Percentiles rank a stretch among this genome's conserved stretches.
Evolutionary conservation across 1,140 invertebrate genomes (phyloP).

Genomic region (Lepidostoma basale): DNA sequence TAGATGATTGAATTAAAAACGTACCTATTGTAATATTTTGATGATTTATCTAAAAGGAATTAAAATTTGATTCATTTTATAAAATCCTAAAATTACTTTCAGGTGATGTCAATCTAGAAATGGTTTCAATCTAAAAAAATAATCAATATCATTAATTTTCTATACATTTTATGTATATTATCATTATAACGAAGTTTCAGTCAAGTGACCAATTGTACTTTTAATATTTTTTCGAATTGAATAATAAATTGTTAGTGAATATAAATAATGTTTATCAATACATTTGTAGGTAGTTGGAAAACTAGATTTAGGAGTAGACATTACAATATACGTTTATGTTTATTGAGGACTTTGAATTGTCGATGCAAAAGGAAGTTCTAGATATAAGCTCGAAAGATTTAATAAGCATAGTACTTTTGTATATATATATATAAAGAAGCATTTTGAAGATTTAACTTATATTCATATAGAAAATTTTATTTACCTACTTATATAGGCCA

Average conservation of each 20-base stretch:
- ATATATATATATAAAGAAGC: conserved; percentile 9
- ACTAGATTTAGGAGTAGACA: conserved; percentile 10
- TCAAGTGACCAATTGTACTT: conserved; percentile 20
- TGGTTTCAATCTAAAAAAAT: conserved; percentile 10
- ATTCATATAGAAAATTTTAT: conserved; percentile 1
- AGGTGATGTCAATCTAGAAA: neutral
- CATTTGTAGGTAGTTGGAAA: conserved; percentile 16
- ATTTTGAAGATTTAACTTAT: conserved; percentile 7
- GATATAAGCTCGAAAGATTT: conserved; percentile 45
- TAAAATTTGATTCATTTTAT: neutral
- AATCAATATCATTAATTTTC: conserved; percentile 4
- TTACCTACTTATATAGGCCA: conserved; percentile 9
- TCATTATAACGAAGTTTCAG: conserved; percentile 10
- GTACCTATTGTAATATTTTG: neutral
- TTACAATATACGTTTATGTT: conserved; percentile 15
- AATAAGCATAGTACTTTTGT: conserved; percentile 39
- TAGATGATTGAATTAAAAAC: neutral
- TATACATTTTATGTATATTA: neutral
- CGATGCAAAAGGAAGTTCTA: conserved; percentile 46
- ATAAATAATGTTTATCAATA: conserved; percentile 1
- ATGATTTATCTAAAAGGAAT: neutral
- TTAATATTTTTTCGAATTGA: conserved; percentile 11
- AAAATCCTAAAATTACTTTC: neutral
- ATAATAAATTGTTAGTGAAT: neutral
- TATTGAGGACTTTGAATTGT: conserved; percentile 41